Conservation (phyloP, 2,797 vertebrate genomes). For the Hippopotamyrus pictus region DNA sequence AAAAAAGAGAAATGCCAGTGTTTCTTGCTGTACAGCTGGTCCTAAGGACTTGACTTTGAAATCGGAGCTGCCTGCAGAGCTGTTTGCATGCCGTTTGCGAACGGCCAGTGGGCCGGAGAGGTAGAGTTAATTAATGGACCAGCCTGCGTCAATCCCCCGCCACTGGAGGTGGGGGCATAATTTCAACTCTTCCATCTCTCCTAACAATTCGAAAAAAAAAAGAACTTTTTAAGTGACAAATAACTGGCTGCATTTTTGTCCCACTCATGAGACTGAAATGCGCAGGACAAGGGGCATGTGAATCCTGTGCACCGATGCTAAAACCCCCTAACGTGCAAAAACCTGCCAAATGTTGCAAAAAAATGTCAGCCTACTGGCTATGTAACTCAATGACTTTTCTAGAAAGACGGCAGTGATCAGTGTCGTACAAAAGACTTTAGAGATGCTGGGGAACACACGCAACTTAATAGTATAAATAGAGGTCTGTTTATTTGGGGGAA, state of each 20-base stretch:
- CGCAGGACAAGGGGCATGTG: neutral
- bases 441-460: neutral
- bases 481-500: neutral
- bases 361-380: neutral
- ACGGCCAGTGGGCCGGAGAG: constrained; percentile 47
- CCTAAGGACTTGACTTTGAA: constrained; percentile 73
- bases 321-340: neutral
- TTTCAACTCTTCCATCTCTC: constrained; percentile 30
- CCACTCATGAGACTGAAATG: neutral
- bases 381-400: neutral
- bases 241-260: constrained; percentile 24
- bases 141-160: constrained; percentile 31
- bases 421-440: neutral
- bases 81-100: constrained; percentile 59
- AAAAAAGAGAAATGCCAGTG: constrained; percentile 41
- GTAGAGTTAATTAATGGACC: constrained; percentile 61
- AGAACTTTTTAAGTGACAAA: constrained; percentile 35
- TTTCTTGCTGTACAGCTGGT: constrained; percentile 71
- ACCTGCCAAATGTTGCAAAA: neutral
- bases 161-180: constrained; percentile 32
- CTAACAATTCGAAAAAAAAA: constrained; percentile 21
- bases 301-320: neutral
- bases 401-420: neutral
- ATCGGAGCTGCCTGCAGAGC: constrained; percentile 59
- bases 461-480: neutral